Base-by-base conservation (phyloP, 2,888 invertebrate genomes). In the Drosophila merina region DNA sequence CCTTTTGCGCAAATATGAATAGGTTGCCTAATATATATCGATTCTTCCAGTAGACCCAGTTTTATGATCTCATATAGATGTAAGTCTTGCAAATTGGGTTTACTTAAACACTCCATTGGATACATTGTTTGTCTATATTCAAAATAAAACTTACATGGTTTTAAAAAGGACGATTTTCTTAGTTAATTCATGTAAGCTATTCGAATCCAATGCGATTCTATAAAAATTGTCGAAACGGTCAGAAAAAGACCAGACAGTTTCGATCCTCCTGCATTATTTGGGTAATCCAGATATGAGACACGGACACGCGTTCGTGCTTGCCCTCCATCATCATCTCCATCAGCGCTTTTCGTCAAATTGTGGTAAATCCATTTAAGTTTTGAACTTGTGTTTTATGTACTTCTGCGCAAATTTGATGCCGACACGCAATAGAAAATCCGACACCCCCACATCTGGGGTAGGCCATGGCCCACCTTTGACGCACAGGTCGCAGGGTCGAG, bases 351-450 rank as follows among this genome's bases (percentile, higher is more conserved):
- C 60, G 66, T 71, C 68, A 73, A 58, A 52, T 72, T 56, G 59
- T 45, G 66, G 71, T 63, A 67, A 69, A 75, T 86, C 86, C 86
- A 84, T 84, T 86, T 80, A 83, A 84, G 86, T 84, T 84, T 83
- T 84, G 75, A 84, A 86, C 78, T 86, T 85, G 83, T 75, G 80
- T 83, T 86, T 83, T 86, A 86, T 86, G 83, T 78, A 80, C 78
- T 82, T 82, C 58, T 57, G 69, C 69, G 68, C 74, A 83, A 81
- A 83, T 82, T 82, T 82, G 85, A 84, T 84, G 79, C 70, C 75
- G 62, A 73, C 82, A 82, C 82, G 82, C 85, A 83, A 83, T 85
- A 66, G 81, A 74, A 56, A 38, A 64, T 67, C 57, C 59, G 56
- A 36, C n/a, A 56, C 59, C 48, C 25, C 36, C 58, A 42, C 8